A percentile compares a stretch with the other conserved stretches of the same genome.
Evolutionary conservation across 2,113 vertebrate genomes (phyloP).

Genomic region (Panthera leo): DNA sequence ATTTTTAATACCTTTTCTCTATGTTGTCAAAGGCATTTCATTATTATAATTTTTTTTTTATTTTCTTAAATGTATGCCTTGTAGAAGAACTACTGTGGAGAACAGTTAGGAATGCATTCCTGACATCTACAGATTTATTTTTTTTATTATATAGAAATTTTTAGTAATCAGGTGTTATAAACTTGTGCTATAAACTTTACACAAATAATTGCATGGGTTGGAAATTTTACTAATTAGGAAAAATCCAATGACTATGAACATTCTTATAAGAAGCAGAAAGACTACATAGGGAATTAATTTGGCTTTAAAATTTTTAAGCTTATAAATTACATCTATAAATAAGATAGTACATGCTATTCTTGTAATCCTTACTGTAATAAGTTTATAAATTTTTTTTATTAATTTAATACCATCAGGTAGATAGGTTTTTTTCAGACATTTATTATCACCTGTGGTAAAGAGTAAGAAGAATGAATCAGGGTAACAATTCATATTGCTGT

Average conservation of each 20-base stretch:
- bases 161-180: not conserved
- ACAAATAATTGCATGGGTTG: not conserved
- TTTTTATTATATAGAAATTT: not conserved
- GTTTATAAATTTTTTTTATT: not conserved
- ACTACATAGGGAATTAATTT: not conserved
- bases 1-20: not conserved
- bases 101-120: not conserved
- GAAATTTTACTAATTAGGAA: not conserved
- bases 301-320: not conserved
- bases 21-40: not conserved
- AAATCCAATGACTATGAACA: not conserved
- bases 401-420: not conserved
- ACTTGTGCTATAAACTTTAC: not conserved
- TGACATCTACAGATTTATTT: not conserved
- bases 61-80: not conserved
- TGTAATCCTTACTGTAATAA: not conserved
- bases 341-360: not conserved
- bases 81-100: not conserved
- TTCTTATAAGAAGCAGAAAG: not conserved
- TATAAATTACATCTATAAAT: not conserved
- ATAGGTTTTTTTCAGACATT: conserved; percentile 15
- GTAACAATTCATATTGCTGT: not conserved
- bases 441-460: not conserved
- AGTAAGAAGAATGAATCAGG: not conserved
- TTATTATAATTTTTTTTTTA: not conserved